These are phyloP conservation scores for Eciton burchellii DNA, from an alignment of 1,140 invertebrate genomes.

Conservation along the genomic window DNA sequence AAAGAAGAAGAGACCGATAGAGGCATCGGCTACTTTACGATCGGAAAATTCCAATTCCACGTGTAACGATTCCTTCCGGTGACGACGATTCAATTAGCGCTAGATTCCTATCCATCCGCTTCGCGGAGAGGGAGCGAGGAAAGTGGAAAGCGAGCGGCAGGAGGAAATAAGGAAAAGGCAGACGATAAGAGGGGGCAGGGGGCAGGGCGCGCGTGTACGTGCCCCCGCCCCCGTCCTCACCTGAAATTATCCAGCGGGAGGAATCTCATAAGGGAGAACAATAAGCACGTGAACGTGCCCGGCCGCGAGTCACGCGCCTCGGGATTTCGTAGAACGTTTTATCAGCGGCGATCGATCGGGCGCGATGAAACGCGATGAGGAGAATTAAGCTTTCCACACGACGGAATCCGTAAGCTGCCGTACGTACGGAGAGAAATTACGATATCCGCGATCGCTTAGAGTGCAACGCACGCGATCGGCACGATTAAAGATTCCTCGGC, in stretches of 20 bases:
- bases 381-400: too few species aligned
- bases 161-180: neutral
- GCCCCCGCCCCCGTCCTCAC: too few species aligned
- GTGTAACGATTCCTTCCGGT: slow-evolving; percentile 6
- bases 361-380: too few species aligned
- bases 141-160: slow-evolving; percentile 17
- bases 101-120: neutral
- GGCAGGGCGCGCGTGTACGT: neutral
- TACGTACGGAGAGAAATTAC: too few species aligned
- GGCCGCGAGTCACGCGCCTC: neutral
- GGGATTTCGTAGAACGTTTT: neutral
- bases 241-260: neutral
- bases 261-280: slow-evolving; percentile 34
- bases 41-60: slow-evolving; percentile 12
- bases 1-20: neutral
- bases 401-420: too few species aligned
- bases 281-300: slow-evolving; percentile 20
- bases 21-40: neutral
- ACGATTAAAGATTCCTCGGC: too few species aligned
- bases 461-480: too few species aligned
- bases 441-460: too few species aligned
- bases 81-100: slow-evolving; percentile 28
- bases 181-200: neutral
- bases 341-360: neutral
- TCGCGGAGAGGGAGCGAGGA: too few species aligned